These are phyloP conservation scores for Babylonia areolata DNA, from an alignment of 1,140 invertebrate species.

Conservation along the genomic window DNA sequence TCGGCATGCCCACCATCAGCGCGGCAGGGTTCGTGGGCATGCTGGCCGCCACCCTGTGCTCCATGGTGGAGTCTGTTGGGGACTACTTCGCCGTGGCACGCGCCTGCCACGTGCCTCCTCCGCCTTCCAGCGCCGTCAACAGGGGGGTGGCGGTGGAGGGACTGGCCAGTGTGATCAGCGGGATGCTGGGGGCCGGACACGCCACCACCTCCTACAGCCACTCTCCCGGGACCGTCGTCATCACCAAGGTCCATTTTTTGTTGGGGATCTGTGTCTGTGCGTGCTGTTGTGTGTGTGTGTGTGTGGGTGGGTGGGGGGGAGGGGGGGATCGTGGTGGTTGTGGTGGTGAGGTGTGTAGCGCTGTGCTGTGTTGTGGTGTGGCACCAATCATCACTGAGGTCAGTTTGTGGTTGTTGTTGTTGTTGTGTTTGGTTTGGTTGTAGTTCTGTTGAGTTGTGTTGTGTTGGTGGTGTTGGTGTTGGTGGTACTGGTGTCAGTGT, in stretches of 20 bases:
- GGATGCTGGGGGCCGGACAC: constrained; percentile 88
- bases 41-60: constrained; percentile 89
- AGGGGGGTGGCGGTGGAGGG: constrained; percentile 83
- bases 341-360: too few relatives aligned
- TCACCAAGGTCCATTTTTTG: constrained; percentile 80
- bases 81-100: constrained; percentile 93
- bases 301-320: too few relatives aligned
- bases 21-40: constrained; percentile 87
- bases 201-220: constrained; percentile 90
- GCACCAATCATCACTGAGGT: too few relatives aligned
- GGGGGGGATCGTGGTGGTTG: too few relatives aligned
- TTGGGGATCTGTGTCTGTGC: too few relatives aligned
- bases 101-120: constrained; percentile 86
- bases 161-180: constrained; percentile 88
- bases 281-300: too few relatives aligned
- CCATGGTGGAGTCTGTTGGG: constrained; percentile 91
- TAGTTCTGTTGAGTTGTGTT: too few relatives aligned
- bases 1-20: constrained; percentile 87
- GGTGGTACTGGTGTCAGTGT: too few relatives aligned
- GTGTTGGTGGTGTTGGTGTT: too few relatives aligned
- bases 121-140: constrained; percentile 88
- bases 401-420: too few relatives aligned
- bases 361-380: too few relatives aligned
- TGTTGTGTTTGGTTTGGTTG: too few relatives aligned
- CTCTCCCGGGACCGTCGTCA: constrained; percentile 92